Evolutionary conservation across 2,797 vertebrate species (phyloP), one percentile per base, ranked within the genome.

Genomic region (Microhierax caerulescens): DNA sequence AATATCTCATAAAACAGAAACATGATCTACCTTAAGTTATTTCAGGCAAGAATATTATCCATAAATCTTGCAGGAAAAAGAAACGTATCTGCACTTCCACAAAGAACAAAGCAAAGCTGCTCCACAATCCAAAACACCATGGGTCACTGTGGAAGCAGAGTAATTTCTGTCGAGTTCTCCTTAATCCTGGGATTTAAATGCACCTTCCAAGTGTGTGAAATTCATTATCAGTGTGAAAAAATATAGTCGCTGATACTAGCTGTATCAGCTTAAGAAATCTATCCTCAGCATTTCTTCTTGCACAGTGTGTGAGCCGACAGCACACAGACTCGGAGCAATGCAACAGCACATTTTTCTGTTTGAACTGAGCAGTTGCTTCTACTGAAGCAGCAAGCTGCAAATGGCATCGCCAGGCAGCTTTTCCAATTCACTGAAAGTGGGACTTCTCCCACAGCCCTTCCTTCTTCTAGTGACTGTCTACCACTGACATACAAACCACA

Each of bases 171-270:
- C 7, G 1, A 95, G 24, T 57, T 36, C 39, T 78, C 82, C 76
- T 82, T 61, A 80, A 78, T 77, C 78, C 73, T 57, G 68, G 91
- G 53, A 89, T 78, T 94, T 88, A 82, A 50, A 85, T 34, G 53
- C 50, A 39, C 36, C 96, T 93, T 78, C 85, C n/a, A 45, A 85
- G 82, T 59, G 70, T 84, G 22, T 87, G 91, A 97, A 97, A 96
- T 77, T 94, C 75, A 47, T 74, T 64, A 59, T 54, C 80, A 81
- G 67, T 23, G 68, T 88, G 90, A 81, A 91, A 79, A 77, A 74
- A 90, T 65, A 87, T 3, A 84, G 94, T 47, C 88, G 84, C 93
- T 79, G 74, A 69, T 82, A 83, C 84, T 75, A 34, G 9, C 54
- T 77, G n/a, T 41, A 85, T 79, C 92, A 93, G 69, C 41, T 85